Conservation (phyloP, 2,113 vertebrate genomes). For the Hepsetus odoe region DNA sequence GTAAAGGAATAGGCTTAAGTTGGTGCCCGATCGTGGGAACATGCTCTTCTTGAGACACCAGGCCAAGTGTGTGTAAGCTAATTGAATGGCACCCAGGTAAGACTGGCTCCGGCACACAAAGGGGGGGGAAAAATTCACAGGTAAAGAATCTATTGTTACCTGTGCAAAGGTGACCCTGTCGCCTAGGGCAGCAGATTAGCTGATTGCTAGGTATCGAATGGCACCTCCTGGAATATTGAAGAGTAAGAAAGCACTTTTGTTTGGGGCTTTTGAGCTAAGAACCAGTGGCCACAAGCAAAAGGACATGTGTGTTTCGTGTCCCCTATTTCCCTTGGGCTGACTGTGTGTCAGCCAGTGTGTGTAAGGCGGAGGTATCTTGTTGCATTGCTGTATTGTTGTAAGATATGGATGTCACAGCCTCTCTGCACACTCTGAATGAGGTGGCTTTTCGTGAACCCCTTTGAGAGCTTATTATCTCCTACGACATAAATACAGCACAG, state of each 20-base stretch:
- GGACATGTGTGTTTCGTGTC: constrained; percentile 59
- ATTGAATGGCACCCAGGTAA: constrained; percentile 57
- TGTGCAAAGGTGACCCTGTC: constrained; percentile 81
- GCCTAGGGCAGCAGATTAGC: constrained; percentile 82
- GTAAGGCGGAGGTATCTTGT: constrained; percentile 50
- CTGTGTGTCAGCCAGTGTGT: constrained; percentile 45
- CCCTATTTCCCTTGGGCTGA: constrained; percentile 46
- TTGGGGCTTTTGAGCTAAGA: constrained; percentile 60
- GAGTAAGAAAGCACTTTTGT: constrained; percentile 81
- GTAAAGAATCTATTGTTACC: constrained; percentile 78
- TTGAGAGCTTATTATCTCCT: constrained; percentile 42
- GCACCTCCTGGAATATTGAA: constrained; percentile 83
- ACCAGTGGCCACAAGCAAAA: constrained; percentile 48
- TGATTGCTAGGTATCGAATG: constrained; percentile 83
- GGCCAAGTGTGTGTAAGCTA: constrained; percentile 51
- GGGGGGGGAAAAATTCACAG: constrained; percentile 66
- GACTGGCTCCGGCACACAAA: constrained; percentile 54
- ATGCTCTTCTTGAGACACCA: constrained; percentile 48
- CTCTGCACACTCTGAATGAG: constrained; percentile 45
- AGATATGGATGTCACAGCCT: constrained; percentile 43
- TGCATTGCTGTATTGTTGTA: constrained; percentile 52
- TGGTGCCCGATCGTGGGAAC: constrained; percentile 51
- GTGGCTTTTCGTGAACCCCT: constrained; percentile 30
- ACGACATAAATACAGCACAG: constrained; percentile 43
- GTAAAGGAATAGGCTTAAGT: neutral